phyloP scores from a whole-genome alignment of 2,797 vertebrate genomes.

The Anguilla marmorata region DNA sequence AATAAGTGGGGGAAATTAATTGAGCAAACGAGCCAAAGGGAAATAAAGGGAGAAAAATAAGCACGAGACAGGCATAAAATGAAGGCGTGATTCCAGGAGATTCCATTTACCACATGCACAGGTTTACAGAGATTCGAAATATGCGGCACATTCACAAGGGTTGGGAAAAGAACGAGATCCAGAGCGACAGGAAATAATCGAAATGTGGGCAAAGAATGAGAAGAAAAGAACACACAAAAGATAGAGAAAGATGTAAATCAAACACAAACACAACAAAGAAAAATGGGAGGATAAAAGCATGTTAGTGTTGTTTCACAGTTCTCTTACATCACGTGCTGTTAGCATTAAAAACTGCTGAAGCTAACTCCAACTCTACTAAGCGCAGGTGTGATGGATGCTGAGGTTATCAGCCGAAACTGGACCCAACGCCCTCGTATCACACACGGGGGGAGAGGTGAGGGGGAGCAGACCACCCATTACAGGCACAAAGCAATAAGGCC shows the following conservation, averaged over 20 bases:
- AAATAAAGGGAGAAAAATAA: slow-evolving; percentile 52
- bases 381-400: slow-evolving; percentile 7
- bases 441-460: neutral
- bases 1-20: slow-evolving; percentile 35
- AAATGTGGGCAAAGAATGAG: neutral
- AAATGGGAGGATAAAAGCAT: slow-evolving; percentile 66
- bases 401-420: neutral
- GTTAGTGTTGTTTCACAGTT: slow-evolving; percentile 77
- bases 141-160: slow-evolving; percentile 37
- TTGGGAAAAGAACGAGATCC: slow-evolving; percentile 10
- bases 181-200: slow-evolving; percentile 22
- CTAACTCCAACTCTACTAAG: neutral
- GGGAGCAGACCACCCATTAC: slow-evolving; percentile 5
- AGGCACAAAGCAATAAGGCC: neutral
- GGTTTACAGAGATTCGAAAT: neutral
- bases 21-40: neutral
- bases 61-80: slow-evolving; percentile 44
- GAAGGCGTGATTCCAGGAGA: neutral
- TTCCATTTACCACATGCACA: neutral
- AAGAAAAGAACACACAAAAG: neutral
- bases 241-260: slow-evolving; percentile 37
- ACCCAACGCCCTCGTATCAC: neutral
- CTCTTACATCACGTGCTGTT: slow-evolving; percentile 69
- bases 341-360: slow-evolving; percentile 40
- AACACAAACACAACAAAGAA: slow-evolving; percentile 60